Conservation (phyloP, 2,797 vertebrate species). For the Syngnathus rostellatus region DNA sequence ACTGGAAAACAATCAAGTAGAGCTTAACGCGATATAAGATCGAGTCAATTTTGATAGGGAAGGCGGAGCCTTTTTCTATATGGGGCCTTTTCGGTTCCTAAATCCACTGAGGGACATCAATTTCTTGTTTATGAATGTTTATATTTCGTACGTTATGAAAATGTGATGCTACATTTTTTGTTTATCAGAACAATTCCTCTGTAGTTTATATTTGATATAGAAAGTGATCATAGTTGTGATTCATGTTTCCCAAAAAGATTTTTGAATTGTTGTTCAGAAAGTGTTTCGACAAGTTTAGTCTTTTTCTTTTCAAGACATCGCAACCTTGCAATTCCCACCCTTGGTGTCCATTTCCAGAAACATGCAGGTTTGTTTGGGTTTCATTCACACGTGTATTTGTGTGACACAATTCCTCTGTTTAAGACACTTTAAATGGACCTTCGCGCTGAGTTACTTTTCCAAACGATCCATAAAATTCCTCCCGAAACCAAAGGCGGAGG, state of each 20-base stretch:
- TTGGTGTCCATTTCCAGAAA: not conserved
- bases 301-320: not conserved
- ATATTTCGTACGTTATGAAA: no score
- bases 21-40: slow-evolving; percentile 48
- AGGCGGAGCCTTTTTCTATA: not conserved
- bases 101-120: not conserved
- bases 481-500: slow-evolving; percentile 45
- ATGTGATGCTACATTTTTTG: no score
- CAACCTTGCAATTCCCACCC: not conserved
- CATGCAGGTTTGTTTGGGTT: not conserved
- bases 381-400: slow-evolving; percentile 6
- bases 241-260: no score
- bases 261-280: no score
- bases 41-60: not conserved
- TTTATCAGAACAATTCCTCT: not conserved
- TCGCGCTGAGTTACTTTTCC: slow-evolving; percentile 26
- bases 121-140: not conserved
- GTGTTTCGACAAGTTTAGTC: not conserved
- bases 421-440: slow-evolving; percentile 28
- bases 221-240: no score
- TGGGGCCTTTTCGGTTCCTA: not conserved
- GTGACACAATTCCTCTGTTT: slow-evolving; percentile 3
- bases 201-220: not conserved
- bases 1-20: slow-evolving; percentile 55
- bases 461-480: slow-evolving; percentile 49